Evolutionary conservation across 2,797 vertebrate species (phyloP).

Genomic region (Anguilla pacifica): DNA sequence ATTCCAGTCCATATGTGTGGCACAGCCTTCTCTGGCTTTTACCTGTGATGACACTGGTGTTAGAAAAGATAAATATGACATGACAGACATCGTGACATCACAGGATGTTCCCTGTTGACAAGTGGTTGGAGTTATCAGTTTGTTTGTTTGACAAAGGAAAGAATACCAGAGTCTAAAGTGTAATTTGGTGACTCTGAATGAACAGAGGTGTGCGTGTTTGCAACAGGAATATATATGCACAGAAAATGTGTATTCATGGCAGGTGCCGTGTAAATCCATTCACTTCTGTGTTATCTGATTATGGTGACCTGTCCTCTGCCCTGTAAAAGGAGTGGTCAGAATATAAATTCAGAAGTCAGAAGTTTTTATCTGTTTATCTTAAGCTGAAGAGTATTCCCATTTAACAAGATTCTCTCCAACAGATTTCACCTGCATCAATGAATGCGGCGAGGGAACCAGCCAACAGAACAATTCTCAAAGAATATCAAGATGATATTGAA

Average conservation of each 20-base stretch:
- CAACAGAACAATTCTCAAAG: constrained; percentile 30
- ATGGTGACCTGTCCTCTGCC: background rate
- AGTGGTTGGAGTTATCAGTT: background rate
- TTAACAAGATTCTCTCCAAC: background rate
- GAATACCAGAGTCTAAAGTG: background rate
- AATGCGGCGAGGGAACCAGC: constrained; percentile 21
- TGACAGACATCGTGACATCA: background rate
- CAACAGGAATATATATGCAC: background rate
- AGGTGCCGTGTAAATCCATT: background rate
- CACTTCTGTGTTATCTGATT: background rate
- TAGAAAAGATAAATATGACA: background rate
- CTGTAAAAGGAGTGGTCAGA: background rate
- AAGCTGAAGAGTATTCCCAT: background rate
- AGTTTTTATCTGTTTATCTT: background rate
- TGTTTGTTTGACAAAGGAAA: background rate
- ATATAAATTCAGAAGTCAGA: background rate
- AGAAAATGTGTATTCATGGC: background rate
- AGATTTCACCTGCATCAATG: constrained; percentile 12
- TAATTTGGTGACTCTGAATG: background rate
- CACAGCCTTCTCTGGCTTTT: background rate
- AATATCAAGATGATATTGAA: constrained; percentile 56
- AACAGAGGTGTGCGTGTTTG: background rate
- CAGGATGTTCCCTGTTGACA: background rate
- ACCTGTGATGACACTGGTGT: background rate
- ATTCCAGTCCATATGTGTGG: background rate